Evolutionary conservation across 2,797 vertebrate species (phyloP).

Genomic region (Megalops cyprinoides): DNA sequence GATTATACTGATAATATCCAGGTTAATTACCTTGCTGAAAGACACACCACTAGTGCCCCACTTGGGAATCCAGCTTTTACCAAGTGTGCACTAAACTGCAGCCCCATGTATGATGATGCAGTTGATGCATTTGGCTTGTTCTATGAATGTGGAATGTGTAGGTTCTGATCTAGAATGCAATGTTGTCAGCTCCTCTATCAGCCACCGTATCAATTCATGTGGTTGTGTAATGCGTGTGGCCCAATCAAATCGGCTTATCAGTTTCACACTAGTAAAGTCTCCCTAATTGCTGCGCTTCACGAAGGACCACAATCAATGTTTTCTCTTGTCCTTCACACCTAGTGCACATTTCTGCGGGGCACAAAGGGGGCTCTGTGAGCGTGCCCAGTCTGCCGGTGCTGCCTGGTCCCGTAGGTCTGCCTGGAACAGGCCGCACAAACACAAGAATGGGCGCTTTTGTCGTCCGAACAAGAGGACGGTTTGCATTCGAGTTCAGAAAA

Average conservation of each 20-base stretch:
- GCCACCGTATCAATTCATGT: neutral
- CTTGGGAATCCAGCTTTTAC: no score
- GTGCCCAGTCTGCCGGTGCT: slow-evolving; percentile 12
- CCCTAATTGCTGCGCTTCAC: neutral
- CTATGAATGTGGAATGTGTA: neutral
- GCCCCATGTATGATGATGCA: no score
- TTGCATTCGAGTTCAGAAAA: neutral
- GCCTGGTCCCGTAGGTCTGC: slow-evolving; percentile 5
- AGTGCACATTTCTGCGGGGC: neutral
- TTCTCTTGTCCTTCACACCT: slow-evolving; percentile 2
- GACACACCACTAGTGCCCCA: no score
- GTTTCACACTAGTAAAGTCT: neutral
- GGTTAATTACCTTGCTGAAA: no score
- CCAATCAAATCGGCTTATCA: neutral
- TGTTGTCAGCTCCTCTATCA: neutral
- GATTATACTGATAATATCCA: no score
- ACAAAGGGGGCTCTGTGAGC: slow-evolving; percentile 16
- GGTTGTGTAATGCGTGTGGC: neutral
- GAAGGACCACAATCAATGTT: neutral
- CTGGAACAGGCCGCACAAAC: neutral
- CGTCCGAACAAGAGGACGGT: slow-evolving; percentile 8
- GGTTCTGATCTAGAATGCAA: neutral
- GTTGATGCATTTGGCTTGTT: no score
- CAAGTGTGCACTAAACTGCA: no score
- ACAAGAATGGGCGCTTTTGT: slow-evolving; percentile 15